Percentiles rank a stretch among this genome's conserved stretches.
These are phyloP conservation scores for Pyrocephalus nanus DNA, from an alignment of 2,797 vertebrate species.

Conservation along the genomic window DNA sequence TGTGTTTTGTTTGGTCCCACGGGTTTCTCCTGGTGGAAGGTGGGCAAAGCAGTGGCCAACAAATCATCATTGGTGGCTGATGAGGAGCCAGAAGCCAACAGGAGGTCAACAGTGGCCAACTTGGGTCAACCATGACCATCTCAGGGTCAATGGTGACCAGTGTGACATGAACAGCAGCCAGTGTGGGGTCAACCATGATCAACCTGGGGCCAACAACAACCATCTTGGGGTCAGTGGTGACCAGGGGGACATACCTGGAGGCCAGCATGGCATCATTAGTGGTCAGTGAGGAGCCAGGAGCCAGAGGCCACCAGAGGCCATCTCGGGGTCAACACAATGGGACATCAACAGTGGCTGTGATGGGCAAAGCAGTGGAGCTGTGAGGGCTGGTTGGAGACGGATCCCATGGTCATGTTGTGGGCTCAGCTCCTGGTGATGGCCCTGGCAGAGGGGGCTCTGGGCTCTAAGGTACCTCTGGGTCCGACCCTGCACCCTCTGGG, in stretches of 20 bases:
- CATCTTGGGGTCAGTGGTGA: not conserved
- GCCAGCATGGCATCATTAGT: not conserved
- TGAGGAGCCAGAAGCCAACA: not conserved
- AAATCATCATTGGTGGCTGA: not conserved
- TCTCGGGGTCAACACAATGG: not conserved
- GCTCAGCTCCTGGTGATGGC: not conserved
- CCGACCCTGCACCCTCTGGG: not conserved
- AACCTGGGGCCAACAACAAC: not conserved
- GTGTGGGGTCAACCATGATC: not conserved
- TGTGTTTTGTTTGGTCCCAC: accelerated
- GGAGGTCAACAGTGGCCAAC: not conserved
- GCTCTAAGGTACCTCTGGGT: accelerated
- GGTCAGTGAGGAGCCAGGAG: not conserved
- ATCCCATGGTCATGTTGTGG: accelerated
- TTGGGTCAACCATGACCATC: not conserved
- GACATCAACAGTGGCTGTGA: not conserved
- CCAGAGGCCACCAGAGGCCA: not conserved
- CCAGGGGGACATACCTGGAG: not conserved
- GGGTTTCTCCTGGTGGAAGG: not conserved
- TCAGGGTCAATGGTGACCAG: not conserved
- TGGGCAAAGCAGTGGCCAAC: not conserved
- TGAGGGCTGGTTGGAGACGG: not conserved
- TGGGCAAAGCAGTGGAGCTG: not conserved
- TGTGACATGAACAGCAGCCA: not conserved
- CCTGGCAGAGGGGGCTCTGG: not conserved